Conservation (phyloP, 2,888 invertebrate genomes). For the Andricus curvator region DNA sequence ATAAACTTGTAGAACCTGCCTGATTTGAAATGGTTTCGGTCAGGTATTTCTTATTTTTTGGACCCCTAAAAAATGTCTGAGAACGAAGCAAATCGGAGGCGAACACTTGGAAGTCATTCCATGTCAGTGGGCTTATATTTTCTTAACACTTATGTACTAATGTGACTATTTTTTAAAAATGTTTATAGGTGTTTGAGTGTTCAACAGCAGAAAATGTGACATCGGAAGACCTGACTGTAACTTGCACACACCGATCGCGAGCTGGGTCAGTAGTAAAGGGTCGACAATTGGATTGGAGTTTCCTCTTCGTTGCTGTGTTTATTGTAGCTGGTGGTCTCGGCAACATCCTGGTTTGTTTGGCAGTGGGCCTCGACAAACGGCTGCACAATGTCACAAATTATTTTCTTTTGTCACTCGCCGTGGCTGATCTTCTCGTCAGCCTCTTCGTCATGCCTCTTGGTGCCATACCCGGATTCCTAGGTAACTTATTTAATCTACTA, state of each 20-base stretch:
- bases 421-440: constrained; percentile 95
- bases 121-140: too few species aligned
- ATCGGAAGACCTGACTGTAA: constrained; percentile 60
- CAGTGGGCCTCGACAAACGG: constrained; percentile 92
- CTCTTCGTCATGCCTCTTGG: constrained; percentile 97
- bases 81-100: too few species aligned
- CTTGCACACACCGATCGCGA: constrained; percentile 59
- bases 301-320: constrained; percentile 90
- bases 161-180: neutral
- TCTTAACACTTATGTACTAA: neutral
- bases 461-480: constrained; percentile 94
- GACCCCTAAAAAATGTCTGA: too few species aligned
- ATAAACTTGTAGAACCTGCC: too few species aligned
- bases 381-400: constrained; percentile 98
- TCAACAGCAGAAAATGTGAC: constrained; percentile 55
- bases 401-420: constrained; percentile 94
- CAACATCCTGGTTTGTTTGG: constrained; percentile 95
- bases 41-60: too few species aligned
- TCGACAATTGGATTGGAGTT: constrained; percentile 85
- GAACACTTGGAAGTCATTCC: too few species aligned
- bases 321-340: constrained; percentile 94
- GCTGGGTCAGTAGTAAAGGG: constrained; percentile 51
- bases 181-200: constrained; percentile 65
- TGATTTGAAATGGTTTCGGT: too few species aligned
- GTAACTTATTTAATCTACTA: constrained; percentile 81